Evolutionary conservation across 2,113 vertebrate genomes (phyloP), one percentile per base, ranked within the genome.

Genomic region (Pelecanoides urinatrix): DNA sequence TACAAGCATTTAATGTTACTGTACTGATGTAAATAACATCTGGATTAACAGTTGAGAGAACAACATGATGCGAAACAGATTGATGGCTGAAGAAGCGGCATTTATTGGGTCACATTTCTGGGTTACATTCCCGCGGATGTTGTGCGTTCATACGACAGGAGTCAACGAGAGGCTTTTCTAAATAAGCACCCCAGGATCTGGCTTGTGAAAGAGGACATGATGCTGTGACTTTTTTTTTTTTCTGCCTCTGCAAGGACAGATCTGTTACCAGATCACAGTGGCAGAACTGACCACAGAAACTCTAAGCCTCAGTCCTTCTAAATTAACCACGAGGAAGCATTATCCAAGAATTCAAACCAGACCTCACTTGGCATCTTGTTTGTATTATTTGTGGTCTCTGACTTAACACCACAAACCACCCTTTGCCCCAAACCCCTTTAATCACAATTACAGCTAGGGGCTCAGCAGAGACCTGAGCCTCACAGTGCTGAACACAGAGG

Each of bases 1-100:
- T 97, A 96, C 96, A 96, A 97, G 96, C 38, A 0, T 94, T 97
- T 92, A 96, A 96, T 95, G 95, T 92, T 93, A 94, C 90, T 88
- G 82, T 80, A 95, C 81, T 0, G 10, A 66, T 91, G 96, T 96
- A 96, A 97, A 97, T 96, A 96, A 95, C 95, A 97, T 94, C 97
- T 97, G 97, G 96, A 93, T 96, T 95, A 90, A 88, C 86, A 94
- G 94, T 58, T 74, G 96, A 96, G 93, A 62, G 96, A 92, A 70
- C 91, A 91, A 95, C 88, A 65, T 62, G 76, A 94, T 84, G 91
- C 3, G 3, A 93, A 97, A 61, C 92, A 96, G 95, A 94, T 93
- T 94, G 91, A 97, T 74, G 88, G 82, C 89, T 93, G 82, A 91
- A 89, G 91, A 79, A 44, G 77, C 14, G 5, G 52, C 83, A 10